These are phyloP conservation scores for Calonectris borealis DNA, from an alignment of 2,113 vertebrate species.

Conservation along the genomic window DNA sequence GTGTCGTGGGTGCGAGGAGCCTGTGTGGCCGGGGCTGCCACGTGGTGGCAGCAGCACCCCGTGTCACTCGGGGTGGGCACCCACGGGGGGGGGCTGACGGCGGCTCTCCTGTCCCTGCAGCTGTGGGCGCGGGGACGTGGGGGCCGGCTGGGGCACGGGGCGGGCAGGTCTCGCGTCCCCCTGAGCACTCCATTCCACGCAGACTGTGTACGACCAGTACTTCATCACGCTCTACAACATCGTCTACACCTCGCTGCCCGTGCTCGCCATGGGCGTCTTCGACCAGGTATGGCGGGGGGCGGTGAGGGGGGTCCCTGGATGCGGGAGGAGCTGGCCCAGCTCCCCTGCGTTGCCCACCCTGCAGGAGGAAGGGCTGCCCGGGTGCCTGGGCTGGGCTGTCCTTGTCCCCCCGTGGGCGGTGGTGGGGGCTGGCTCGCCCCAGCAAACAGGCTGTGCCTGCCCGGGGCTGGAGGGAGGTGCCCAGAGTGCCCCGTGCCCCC, in stretches of 20 bases:
- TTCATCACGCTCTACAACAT: constrained; percentile 98
- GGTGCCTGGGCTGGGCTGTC: not conserved
- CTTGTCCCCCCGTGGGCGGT: not conserved
- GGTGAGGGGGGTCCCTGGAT: not conserved
- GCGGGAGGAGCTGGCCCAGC: fast-evolving
- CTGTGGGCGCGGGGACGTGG: not conserved
- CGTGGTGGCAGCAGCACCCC: not conserved
- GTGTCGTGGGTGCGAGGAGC: not conserved
- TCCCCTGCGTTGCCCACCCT: too few relatives aligned
- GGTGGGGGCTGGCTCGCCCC: not conserved
- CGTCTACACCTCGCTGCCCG: constrained; percentile 93
- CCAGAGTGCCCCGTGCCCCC: not conserved
- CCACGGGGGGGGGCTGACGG: too few relatives aligned
- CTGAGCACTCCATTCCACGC: not conserved
- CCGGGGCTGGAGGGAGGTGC: not conserved
- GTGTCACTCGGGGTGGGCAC: fast-evolving
- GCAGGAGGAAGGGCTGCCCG: not conserved
- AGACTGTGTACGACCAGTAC: constrained; percentile 97
- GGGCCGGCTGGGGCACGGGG: not conserved
- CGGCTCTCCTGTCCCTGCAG: not conserved
- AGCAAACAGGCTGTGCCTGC: not conserved
- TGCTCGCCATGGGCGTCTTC: constrained; percentile 96
- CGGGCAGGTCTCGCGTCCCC: fast-evolving
- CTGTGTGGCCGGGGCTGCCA: not conserved
- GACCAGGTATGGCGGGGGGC: constrained; percentile 80